Conservation (phyloP, 2,113 vertebrate genomes). For the Pachypanchax playfairii region DNA sequence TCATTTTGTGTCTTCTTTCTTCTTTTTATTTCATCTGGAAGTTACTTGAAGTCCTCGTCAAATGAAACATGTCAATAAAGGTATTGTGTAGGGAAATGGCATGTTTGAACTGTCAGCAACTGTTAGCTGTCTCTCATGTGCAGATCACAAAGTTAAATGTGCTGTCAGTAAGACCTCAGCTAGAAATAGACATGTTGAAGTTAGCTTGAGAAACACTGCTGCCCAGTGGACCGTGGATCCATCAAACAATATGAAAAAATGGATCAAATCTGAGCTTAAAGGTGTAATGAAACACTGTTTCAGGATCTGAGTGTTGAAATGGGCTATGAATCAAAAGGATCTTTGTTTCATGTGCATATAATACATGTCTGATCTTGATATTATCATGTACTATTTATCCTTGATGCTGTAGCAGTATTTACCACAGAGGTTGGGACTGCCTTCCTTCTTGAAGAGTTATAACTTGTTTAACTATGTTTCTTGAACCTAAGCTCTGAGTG, state of each 20-base stretch:
- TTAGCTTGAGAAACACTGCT: conserved; percentile 61
- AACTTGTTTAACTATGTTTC: conserved; percentile 59
- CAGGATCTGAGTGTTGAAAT: conserved; percentile 54
- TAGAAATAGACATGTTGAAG: conserved; percentile 74
- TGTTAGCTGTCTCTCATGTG: conserved; percentile 74
- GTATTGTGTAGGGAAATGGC: conserved; percentile 51
- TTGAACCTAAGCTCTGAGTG: conserved; percentile 52
- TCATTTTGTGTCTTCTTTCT: conserved; percentile 40
- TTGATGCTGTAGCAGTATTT: neutral
- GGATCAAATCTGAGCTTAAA: conserved; percentile 45
- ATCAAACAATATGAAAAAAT: conserved; percentile 61
- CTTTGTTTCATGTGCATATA: conserved; percentile 20
- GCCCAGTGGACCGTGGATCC: conserved; percentile 57
- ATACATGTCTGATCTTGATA: conserved; percentile 14
- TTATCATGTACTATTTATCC: conserved; percentile 9
- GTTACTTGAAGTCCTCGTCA: conserved; percentile 50
- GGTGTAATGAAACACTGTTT: conserved; percentile 63
- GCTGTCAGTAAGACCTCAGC: conserved; percentile 74
- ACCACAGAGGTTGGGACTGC: conserved; percentile 3
- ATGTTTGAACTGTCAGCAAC: conserved; percentile 64
- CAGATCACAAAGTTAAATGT: conserved; percentile 75
- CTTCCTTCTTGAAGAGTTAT: conserved; percentile 9
- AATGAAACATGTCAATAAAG: conserved; percentile 60
- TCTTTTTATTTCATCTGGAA: conserved; percentile 23
- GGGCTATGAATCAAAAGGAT: conserved; percentile 41